These are phyloP conservation scores for Malacoraja senta DNA, from an alignment of 2,797 vertebrate species.

Conservation along the genomic window DNA sequence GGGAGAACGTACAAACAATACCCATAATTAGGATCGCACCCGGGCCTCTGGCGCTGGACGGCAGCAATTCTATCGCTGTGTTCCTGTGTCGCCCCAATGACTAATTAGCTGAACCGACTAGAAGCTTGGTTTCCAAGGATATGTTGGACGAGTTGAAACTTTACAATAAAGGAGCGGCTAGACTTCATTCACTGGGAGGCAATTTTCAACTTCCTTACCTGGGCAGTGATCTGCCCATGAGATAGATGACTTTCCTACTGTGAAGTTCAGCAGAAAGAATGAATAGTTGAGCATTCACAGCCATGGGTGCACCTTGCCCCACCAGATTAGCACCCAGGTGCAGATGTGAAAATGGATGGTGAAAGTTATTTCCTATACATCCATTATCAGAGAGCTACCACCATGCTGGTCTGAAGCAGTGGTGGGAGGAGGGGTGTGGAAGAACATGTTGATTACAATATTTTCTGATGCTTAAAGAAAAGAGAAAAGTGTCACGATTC, in stretches of 20 bases:
- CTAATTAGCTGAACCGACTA: not conserved
- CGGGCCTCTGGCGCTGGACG: no score
- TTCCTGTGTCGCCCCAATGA: no score
- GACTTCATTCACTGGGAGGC: not conserved
- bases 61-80: no score
- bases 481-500: not conserved
- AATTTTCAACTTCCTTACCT: not conserved
- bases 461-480: not conserved
- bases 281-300: not conserved
- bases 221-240: not conserved
- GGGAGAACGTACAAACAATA: no score
- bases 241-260: not conserved
- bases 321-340: not conserved
- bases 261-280: not conserved
- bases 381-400: not conserved
- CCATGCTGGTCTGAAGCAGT: not conserved
- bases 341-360: not conserved
- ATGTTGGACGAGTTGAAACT: not conserved
- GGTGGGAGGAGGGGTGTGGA: no score
- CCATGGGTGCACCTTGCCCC: not conserved
- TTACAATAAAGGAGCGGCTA: no score
- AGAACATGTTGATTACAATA: not conserved
- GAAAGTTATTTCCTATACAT: not conserved
- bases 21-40: no score
- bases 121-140: not conserved